A percentile compares a stretch with the other conserved stretches of the same genome.
phyloP scores from a whole-genome alignment of 1,140 invertebrate species.

The Tachypleus tridentatus region DNA sequence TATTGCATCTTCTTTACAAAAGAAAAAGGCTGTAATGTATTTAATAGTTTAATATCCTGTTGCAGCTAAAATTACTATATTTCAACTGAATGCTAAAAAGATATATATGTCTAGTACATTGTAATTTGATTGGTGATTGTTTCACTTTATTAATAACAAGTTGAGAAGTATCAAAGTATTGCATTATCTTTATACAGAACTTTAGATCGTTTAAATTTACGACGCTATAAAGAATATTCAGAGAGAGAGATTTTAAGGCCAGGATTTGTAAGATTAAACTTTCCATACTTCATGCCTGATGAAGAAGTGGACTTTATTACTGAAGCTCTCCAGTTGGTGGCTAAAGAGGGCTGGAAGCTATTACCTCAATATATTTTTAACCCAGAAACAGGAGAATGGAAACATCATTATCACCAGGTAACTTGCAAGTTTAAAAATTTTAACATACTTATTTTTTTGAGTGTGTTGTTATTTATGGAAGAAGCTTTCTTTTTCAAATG shows the following conservation, averaged over 20 bases:
- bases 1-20: too few relatives aligned
- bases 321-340: slow-evolving; percentile 73
- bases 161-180: not conserved
- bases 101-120: too few relatives aligned
- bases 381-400: slow-evolving; percentile 78
- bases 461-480: too few relatives aligned
- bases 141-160: too few relatives aligned
- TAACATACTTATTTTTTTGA: too few relatives aligned
- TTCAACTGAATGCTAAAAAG: too few relatives aligned
- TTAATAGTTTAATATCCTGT: too few relatives aligned
- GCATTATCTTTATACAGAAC: slow-evolving; percentile 32
- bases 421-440: too few relatives aligned
- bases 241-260: slow-evolving; percentile 63
- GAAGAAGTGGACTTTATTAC: slow-evolving; percentile 65
- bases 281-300: slow-evolving; percentile 74
- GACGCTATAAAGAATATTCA: slow-evolving; percentile 46
- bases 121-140: too few relatives aligned
- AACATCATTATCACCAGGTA: slow-evolving; percentile 58
- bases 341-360: slow-evolving; percentile 76
- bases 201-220: slow-evolving; percentile 46
- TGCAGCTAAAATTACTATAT: too few relatives aligned
- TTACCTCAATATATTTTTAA: slow-evolving; percentile 76
- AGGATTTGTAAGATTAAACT: slow-evolving; percentile 69
- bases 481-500: too few relatives aligned
- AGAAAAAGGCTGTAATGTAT: too few relatives aligned